Conservation (phyloP, 1,140 invertebrate genomes). For the Drosophila willistoni region DNA sequence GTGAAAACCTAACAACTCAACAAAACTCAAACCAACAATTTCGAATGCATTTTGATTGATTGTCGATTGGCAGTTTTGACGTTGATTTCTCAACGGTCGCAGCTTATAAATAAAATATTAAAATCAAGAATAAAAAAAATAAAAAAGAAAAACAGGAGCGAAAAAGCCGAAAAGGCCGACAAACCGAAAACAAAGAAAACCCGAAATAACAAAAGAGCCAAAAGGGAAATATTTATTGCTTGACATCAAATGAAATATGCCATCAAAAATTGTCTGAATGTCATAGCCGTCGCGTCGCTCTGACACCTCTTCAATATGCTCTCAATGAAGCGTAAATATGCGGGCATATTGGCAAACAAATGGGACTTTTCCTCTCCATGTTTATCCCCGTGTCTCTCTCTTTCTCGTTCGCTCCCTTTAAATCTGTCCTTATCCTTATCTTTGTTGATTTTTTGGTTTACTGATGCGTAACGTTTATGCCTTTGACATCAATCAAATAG, state of each 20-base stretch:
- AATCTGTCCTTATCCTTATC: slow-evolving; percentile 11
- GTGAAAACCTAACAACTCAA: slow-evolving; percentile 12
- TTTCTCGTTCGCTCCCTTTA: neutral
- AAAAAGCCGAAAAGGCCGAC: slow-evolving; percentile 26
- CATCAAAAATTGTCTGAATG: slow-evolving; percentile 74
- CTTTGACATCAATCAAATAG: slow-evolving; percentile 70
- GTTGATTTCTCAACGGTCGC: slow-evolving; percentile 55
- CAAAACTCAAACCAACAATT: slow-evolving; percentile 38
- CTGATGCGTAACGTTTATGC: slow-evolving; percentile 19
- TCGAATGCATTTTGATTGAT: slow-evolving; percentile 70
- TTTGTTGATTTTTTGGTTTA: slow-evolving; percentile 30
- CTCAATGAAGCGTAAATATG: slow-evolving; percentile 72
- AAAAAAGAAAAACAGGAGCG: neutral
- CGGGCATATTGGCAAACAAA: slow-evolving; percentile 36
- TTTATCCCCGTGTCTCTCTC: slow-evolving; percentile 17
- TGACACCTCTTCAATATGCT: slow-evolving; percentile 70
- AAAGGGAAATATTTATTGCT: slow-evolving; percentile 72
- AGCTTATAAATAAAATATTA: slow-evolving; percentile 74
- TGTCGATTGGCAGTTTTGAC: slow-evolving; percentile 72
- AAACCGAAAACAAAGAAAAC: slow-evolving; percentile 44
- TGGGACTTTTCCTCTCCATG: neutral
- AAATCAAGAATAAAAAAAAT: slow-evolving; percentile 26
- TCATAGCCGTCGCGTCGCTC: slow-evolving; percentile 20
- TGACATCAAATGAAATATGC: slow-evolving; percentile 76
- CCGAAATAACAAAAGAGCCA: slow-evolving; percentile 14